These are phyloP conservation scores for Numenius arquata DNA, from an alignment of 2,113 vertebrate species.

Conservation along the genomic window DNA sequence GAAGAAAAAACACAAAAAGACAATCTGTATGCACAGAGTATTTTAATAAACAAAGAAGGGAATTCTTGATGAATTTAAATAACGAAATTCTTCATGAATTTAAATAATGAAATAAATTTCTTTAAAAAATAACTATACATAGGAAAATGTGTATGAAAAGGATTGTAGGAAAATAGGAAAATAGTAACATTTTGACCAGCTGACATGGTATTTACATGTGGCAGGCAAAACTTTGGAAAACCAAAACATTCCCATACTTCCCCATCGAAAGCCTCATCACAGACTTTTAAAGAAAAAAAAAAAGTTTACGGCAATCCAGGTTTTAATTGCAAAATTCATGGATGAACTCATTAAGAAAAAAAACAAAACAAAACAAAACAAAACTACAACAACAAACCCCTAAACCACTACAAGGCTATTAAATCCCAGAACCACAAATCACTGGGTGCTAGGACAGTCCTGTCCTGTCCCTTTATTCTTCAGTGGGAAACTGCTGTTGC, in stretches of 20 bases:
- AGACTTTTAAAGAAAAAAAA: background rate
- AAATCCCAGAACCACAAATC: background rate
- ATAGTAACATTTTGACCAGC: background rate
- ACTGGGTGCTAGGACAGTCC: background rate
- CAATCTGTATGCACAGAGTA: background rate
- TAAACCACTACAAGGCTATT: background rate
- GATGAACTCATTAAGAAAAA: background rate
- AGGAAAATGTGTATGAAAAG: background rate
- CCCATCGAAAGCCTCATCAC: background rate
- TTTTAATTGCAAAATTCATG: background rate
- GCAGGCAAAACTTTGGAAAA: background rate
- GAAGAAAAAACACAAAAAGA: background rate
- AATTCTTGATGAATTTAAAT: background rate
- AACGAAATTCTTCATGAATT: background rate
- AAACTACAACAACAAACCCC: background rate
- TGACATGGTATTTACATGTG: background rate
- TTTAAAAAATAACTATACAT: background rate
- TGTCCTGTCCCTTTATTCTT: background rate
- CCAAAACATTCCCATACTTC: background rate
- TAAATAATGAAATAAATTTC: background rate
- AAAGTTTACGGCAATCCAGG: background rate
- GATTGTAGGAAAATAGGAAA: background rate
- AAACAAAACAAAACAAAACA: background rate
- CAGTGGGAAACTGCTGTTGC: accelerated
- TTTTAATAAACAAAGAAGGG: background rate